Base-by-base conservation (phyloP, 2,888 invertebrate genomes). In the Leistus spinibarbis region DNA sequence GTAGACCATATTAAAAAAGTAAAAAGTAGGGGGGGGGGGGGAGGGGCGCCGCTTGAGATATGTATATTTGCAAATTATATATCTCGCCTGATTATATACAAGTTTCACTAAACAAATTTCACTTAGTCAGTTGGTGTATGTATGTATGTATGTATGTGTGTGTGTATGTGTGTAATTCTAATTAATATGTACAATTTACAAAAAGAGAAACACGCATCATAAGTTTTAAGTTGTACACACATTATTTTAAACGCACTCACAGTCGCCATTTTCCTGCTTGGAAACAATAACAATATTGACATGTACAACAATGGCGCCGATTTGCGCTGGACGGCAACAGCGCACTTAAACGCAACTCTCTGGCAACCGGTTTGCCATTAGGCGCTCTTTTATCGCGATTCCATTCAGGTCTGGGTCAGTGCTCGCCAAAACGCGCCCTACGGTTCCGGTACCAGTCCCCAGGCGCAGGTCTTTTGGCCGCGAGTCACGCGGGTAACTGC, bases 341-440 rank as follows among this genome's bases (percentile, higher is more conserved):
- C 60, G 9, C 20, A 10, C 60, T 91, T 93, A 95, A 82, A 95
- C 95, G 87, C 95, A 95, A 84, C 94, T 95, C 86, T 95, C 95
- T 62, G 95, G 95, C 83, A 95, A 91, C 83, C 95, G 91, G 84
- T 93, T 93, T 82, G 95, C 93, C 89, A 95, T 93, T 78, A 95
- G 90, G 83, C 94, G 91, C 86, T 95, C 94, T 85, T 95, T 95
- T 86, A 95, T 95, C 82, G 94, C 94, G 85, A 93, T 91, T 74
- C 95, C 95, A 86, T 94, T 94, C 82, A 93, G 90, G 81, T 88
- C 88, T 77, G 88, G 76, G 78, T 86, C 86, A 19, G 83, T 81
- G 0, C 7, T 13, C 5, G 40, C 40, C 5, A 13, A 0, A 13
- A 80, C 77, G 73, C 81, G 79, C 75, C 62, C 68, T 17, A 60